Evolutionary conservation across 2,113 vertebrate genomes (phyloP), one percentile per base, ranked within the genome.

Genomic region (Equus quagga): DNA sequence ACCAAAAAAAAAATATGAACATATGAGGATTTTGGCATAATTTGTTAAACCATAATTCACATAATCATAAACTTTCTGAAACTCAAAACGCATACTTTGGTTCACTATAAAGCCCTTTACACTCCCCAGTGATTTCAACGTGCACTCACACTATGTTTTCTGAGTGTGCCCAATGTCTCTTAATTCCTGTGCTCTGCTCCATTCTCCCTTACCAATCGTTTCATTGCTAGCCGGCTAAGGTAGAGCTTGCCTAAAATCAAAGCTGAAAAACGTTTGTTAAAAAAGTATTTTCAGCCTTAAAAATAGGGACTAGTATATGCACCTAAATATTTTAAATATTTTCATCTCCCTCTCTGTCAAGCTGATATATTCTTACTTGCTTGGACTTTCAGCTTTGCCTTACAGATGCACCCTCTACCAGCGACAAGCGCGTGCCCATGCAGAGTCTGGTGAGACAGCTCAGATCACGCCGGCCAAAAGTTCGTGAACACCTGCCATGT

Each of bases 11-110:
- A 60, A 94, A 82, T 4, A 82, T 4, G 41, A 58, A 54, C 21
- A n/a, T 46, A 46, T 21, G n/a, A 76, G 51, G 91, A 60, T 56
- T 97, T 36, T 60, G 60, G 44, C 76, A 49, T 82, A 80, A 86
- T 75, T 33, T 11, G 56, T 82, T 85, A 82, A 87, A 56, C 11
- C 24, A 79, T 21, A 67, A 92, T 80, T 91, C 49, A 85, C 15
- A n/a, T n/a, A 44, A 82, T 21, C 64, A 72, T 36, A 44, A 96
- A 81, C 69, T 90, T 90, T 24, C 72, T 79, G 17, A 93, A 89
- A 92, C 36, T 31, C 60, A 88, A 89, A 90, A 73, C 56, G 84
- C 17, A 19, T 51, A 8, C 6, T 72, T 3, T 49, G 90, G 72
- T 26, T 95, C 84, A 65, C 70, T 44, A 28, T 24, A 46, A 83